Evolutionary conservation across 1,140 invertebrate genomes (phyloP), one percentile per base, ranked within the genome.

Genomic region (Bombus affinis): DNA sequence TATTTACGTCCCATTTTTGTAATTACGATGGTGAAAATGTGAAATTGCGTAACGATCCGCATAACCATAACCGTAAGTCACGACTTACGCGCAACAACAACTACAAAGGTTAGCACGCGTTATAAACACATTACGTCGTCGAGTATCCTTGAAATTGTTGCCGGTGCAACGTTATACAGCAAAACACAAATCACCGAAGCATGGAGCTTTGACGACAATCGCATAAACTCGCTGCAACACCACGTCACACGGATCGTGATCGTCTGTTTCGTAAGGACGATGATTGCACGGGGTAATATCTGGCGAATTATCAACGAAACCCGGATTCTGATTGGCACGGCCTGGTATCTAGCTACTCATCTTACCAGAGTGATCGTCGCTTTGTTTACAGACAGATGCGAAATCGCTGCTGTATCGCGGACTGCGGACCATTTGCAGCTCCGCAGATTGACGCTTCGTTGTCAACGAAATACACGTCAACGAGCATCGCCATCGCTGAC

Each of bases 381-480:
- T n/a, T 74, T 82, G 42, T 82, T 75, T 82, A 18, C 68, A 9
- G 42, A 18, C 47, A 53, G 39, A 72, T 35, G 37, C 57, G 37
- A 82, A 47, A 82, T 65, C 53, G 39, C 9, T 4, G 6, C 37
- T 18, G 18, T n/a, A 18, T 57, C 53, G 22, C 18, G 2, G 9
- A 74, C 71, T 75, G 32, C 57, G 42, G 39, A 42, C 39, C 71
- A 65, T 82, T 82, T 75, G 22, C 57, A 35, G 6, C 22, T n/a
- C 8, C 47, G n/a, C 53, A 66, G 71, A 82, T 82, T 57, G 81
- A 82, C 39, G 59, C 12, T 57, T 57, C 28, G 47, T 35, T 44
- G 39, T 35, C 28, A n/a, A 42, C 35, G 79, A 44, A 68, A 62
- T 13, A 13, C 42, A 25, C 62, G 28, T n/a, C 9, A 28, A 32